Conservation (phyloP, 2,797 vertebrate species). For the Aeoliscus strigatus region DNA sequence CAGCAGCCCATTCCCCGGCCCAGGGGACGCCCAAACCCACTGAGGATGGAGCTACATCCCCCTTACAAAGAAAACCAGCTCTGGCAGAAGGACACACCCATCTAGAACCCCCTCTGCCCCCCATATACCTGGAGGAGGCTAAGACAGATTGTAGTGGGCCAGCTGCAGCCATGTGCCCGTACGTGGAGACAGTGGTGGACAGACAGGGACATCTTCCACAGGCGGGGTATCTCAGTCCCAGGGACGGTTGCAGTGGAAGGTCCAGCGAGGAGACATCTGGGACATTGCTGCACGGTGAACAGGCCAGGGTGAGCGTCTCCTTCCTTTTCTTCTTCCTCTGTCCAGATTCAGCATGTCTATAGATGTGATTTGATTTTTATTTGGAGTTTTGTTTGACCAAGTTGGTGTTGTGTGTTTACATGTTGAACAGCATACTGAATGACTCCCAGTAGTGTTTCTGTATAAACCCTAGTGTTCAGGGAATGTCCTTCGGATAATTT, state of each 20-base stretch:
- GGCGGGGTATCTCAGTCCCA: conserved; percentile 66
- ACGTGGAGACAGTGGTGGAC: conserved; percentile 52
- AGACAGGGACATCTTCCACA: conserved; percentile 58
- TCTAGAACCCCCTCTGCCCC: conserved; percentile 67
- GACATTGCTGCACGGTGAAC: conserved; percentile 54
- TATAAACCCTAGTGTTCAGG: too few species aligned
- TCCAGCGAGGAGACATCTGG: conserved; percentile 51
- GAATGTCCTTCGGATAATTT: not conserved
- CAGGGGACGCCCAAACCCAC: conserved; percentile 77
- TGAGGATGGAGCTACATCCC: conserved; percentile 66
- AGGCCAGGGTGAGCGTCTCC: conserved; percentile 61
- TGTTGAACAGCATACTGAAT: not conserved
- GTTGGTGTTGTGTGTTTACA: too few species aligned
- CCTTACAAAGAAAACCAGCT: conserved; percentile 62
- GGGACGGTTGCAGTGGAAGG: conserved; percentile 58
- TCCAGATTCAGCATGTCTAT: too few species aligned
- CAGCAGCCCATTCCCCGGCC: conserved; percentile 77
- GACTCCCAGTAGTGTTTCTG: too few species aligned
- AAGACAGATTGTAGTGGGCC: conserved; percentile 74
- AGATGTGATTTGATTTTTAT: too few species aligned
- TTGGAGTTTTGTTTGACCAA: too few species aligned
- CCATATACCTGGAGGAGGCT: conserved; percentile 76
- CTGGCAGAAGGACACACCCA: conserved; percentile 60
- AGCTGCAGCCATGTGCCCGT: conserved; percentile 56
- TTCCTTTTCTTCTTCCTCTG: not conserved